A percentile compares a stretch with the other conserved stretches of the same genome.
Conservation (phyloP, 2,797 vertebrate species). For the Buceros bicornis region DNA sequence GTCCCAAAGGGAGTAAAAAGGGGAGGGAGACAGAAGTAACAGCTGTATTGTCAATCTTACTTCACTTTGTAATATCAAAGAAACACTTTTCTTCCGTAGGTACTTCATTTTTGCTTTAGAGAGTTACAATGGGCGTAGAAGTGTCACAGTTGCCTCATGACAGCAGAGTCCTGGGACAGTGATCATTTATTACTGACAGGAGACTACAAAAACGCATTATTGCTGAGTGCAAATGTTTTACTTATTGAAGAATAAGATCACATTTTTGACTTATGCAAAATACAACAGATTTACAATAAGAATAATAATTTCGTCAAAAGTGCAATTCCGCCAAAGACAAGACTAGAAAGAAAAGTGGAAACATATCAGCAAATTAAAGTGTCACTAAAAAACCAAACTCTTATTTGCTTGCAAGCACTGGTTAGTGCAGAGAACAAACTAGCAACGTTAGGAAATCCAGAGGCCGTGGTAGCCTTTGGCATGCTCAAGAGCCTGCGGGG, state of each 20-base stretch:
- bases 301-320: neutral
- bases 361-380: neutral
- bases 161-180: neutral
- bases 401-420: neutral
- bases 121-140: rapidly evolving
- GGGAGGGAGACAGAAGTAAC: neutral
- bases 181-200: neutral
- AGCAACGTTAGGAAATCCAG: rapidly evolving
- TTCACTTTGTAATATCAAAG: neutral
- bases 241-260: neutral
- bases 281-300: neutral
- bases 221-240: neutral
- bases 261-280: neutral
- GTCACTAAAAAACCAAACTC: neutral
- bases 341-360: neutral
- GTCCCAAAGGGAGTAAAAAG: neutral
- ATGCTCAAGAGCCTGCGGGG: rapidly evolving
- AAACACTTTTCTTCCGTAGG: neutral
- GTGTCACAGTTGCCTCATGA: rapidly evolving
- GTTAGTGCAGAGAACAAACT: neutral
- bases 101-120: neutral
- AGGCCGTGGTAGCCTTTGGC: rapidly evolving
- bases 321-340: neutral
- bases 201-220: neutral
- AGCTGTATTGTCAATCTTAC: neutral